Evolutionary conservation across 1,140 invertebrate species (phyloP), one percentile per base, ranked within the genome.

Genomic region (Caerostris extrusa): DNA sequence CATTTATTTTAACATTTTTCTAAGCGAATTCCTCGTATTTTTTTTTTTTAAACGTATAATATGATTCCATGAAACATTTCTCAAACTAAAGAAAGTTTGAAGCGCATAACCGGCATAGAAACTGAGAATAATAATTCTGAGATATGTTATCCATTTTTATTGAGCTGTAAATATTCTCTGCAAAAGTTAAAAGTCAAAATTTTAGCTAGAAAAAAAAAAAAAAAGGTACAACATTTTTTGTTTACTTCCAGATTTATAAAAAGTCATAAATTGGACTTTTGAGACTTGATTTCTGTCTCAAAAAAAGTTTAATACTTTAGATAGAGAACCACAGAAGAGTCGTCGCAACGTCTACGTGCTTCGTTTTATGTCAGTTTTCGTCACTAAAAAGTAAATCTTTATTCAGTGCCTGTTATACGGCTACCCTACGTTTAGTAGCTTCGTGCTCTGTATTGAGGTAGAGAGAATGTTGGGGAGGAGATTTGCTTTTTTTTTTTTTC

Each of bases 341-440:
- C n/a, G 61, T 34, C 34, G 34, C 34, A 34, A 34, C 34, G 2
- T 67, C 61, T 67, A 67, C 61, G 61, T 67, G 61, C 61, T 67
- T 67, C 61, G 14, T 67, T 67, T 67, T 67, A 67, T 67, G 61
- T 67, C 17, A 67, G 61, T 14, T 17, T 67, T 67, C 61, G 61
- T n/a, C n/a, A 67, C 61, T 67, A 67, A 67, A 67, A 67, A 67
- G 61, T 67, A n/a, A 67, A 67, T 67, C 61, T 67, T 67, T 67
- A 67, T 67, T 67, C 61, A 67, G 61, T 17, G 61, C 61, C 61
- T 67, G 61, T 67, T 67, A 67, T 14, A 67, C 61, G 14, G 61
- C 61, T 67, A 17, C 61, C n/a, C 61, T 67, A n/a, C 61, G 61
- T 67, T 67, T n/a, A 67, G n/a, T 67, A 17, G 61, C 61, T 67